Base-by-base conservation (phyloP, 2,797 vertebrate genomes). In the Microcaecilia unicolor region DNA sequence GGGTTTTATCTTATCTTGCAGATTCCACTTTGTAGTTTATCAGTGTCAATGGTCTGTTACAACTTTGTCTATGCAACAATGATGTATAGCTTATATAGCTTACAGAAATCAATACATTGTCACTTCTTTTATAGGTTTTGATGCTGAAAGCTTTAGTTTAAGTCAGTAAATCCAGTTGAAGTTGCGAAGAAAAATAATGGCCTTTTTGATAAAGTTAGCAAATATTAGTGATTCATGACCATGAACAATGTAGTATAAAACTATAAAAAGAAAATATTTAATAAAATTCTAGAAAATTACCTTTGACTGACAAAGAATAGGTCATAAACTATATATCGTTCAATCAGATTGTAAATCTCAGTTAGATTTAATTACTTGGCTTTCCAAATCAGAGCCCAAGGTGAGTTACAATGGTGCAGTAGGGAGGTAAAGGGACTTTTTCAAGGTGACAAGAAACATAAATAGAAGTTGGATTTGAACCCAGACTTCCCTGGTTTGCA, bases 91-190 rank as follows among this genome's bases (percentile, higher is more conserved):
- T 16, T 19, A 39, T 51, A 14, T 27, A 26, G 32, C 24, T 47
- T 38, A 38, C 2, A 21, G 10, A 9, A 37, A 39, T 45, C 28
- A 25, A 22, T 39, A 27, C 4, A 19, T 25, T 22, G 18, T 47
- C 3, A 1, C 24, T n/a, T 6, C 29, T 28, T 34, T 20, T 37
- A 20, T 43, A 37, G n/a, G 8, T 5, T 35, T 55, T 41, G 26
- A 45, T 16, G 5, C 28, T 24, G 28, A 52, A 42, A 34, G 28
- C 16, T 24, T 35, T 41, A 30, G 35, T 21, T 55, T 47, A 41
- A 48, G 35, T 58, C 34, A 34, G 22, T 20, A 37, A 32, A 37
- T 37, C 12, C 39, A 35, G 49, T 62, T 51, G 58, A 10, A 29
- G 39, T 37, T 25, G 37, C 34, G 37, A 51, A 45, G 43, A 28